A percentile compares a stretch with the other conserved stretches of the same genome.
Evolutionary conservation across 2,797 vertebrate species (phyloP).

Genomic region (Hyperoplus lanceolatus): DNA sequence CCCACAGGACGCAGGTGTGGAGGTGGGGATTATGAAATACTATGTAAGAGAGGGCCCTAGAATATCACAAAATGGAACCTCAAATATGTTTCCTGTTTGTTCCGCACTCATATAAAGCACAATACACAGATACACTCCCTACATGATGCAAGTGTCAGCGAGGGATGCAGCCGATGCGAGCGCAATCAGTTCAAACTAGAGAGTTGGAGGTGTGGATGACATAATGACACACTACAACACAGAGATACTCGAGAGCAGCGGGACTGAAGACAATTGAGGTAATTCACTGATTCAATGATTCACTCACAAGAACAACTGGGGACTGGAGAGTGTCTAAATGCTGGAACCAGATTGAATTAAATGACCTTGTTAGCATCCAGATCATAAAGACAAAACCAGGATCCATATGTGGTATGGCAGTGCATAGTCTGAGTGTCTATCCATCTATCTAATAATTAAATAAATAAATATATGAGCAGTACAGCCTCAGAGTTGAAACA

Average conservation of each 20-base stretch:
- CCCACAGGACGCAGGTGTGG: background rate
- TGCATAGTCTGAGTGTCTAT: conserved; percentile 25
- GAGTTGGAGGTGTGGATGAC: conserved; percentile 49
- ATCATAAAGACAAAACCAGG: too few species aligned
- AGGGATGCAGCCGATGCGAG: conserved; percentile 30
- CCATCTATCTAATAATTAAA: too few species aligned
- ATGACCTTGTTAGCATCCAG: background rate
- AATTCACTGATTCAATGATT: conserved; percentile 14
- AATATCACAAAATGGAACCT: background rate
- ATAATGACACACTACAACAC: conserved; percentile 43
- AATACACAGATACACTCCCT: conserved; percentile 21
- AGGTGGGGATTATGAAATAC: too few species aligned
- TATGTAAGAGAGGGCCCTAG: background rate
- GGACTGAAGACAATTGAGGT: conserved; percentile 43
- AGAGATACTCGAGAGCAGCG: conserved; percentile 13
- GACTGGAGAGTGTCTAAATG: conserved; percentile 44
- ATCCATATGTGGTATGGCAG: background rate
- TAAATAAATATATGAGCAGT: background rate
- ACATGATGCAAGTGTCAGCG: background rate
- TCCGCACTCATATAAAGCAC: conserved; percentile 4
- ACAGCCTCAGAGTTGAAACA: background rate
- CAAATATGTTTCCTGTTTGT: conserved; percentile 2
- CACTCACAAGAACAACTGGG: conserved; percentile 29
- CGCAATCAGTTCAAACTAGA: conserved; percentile 47
- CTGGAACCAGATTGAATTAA: conserved; percentile 39